Evolutionary conservation across 2,888 invertebrate species (phyloP).

Genomic region (Esperia sulphurella): DNA sequence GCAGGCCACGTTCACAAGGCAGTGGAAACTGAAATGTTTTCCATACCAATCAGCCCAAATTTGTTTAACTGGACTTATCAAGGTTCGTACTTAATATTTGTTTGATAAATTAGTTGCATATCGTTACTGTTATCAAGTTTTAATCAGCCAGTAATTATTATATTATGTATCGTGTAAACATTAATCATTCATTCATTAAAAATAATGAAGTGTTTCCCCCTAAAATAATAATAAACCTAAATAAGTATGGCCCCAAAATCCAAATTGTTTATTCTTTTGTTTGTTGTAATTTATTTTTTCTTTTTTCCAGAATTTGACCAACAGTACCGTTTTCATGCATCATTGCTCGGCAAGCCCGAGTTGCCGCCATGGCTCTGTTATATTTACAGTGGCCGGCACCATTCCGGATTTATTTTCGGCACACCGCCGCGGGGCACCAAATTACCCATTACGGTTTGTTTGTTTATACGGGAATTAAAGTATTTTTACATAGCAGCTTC

Average conservation of each 20-base stretch:
- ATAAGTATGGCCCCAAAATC: conserved; percentile 1
- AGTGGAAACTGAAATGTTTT: conserved; percentile 86
- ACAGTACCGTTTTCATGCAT: conserved; percentile 86
- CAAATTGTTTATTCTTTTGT: background rate
- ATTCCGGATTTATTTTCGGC: conserved; percentile 90
- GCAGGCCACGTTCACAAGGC: conserved; percentile 62
- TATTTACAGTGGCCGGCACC: conserved; percentile 87
- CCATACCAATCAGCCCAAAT: conserved; percentile 86
- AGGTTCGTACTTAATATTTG: conserved; percentile 55
- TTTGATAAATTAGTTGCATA: background rate
- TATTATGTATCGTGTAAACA: no score
- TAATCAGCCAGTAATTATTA: no score
- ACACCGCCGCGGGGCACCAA: conserved; percentile 83
- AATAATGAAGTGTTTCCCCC: background rate
- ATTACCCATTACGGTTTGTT: conserved; percentile 51
- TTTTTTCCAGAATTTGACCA: conserved; percentile 71
- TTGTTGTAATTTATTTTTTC: background rate
- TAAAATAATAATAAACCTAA: no score
- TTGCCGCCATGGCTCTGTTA: conserved; percentile 92
- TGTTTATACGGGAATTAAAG: conserved; percentile 2
- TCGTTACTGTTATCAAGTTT: no score
- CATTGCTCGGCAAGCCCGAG: conserved; percentile 88
- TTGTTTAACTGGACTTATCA: conserved; percentile 90
- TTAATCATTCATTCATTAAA: background rate
- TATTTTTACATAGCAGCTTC: background rate